Conservation (phyloP, 2,888 invertebrate species). For the Helicoverpa assulta region DNA sequence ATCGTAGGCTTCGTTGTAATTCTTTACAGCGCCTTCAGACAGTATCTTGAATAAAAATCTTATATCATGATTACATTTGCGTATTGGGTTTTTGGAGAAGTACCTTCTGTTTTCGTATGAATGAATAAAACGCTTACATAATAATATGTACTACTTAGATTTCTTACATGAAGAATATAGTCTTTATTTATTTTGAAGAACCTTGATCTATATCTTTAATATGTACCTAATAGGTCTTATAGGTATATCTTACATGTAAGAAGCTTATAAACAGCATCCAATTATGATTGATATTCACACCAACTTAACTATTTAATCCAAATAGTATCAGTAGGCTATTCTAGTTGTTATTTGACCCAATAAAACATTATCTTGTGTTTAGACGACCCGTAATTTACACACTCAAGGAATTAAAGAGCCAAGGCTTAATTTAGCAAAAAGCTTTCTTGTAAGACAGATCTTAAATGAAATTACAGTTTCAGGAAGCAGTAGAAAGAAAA, state of each 20-base stretch:
- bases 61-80: conserved; percentile 64
- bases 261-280: background rate
- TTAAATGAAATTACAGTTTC: conserved; percentile 15
- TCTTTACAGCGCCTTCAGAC: conserved; percentile 59
- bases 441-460: background rate
- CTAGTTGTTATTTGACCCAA: background rate
- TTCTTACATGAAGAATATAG: background rate
- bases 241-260: background rate
- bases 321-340: background rate
- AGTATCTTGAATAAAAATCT: conserved; percentile 63
- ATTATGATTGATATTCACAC: conserved; percentile 2
- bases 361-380: background rate
- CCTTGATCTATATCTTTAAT: background rate
- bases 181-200: background rate
- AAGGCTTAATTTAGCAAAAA: conserved; percentile 7
- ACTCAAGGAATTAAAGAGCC: background rate
- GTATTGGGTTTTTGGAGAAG: conserved; percentile 57
- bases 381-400: background rate
- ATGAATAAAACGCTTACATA: conserved; percentile 36
- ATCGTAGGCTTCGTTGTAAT: conserved; percentile 50
- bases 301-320: background rate
- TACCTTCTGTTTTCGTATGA: conserved; percentile 38
- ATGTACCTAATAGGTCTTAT: background rate
- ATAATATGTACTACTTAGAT: conserved; percentile 5
- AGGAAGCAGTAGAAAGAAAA: background rate